phyloP scores from a whole-genome alignment of 2,888 invertebrate species.

The Acronicta aceris region DNA sequence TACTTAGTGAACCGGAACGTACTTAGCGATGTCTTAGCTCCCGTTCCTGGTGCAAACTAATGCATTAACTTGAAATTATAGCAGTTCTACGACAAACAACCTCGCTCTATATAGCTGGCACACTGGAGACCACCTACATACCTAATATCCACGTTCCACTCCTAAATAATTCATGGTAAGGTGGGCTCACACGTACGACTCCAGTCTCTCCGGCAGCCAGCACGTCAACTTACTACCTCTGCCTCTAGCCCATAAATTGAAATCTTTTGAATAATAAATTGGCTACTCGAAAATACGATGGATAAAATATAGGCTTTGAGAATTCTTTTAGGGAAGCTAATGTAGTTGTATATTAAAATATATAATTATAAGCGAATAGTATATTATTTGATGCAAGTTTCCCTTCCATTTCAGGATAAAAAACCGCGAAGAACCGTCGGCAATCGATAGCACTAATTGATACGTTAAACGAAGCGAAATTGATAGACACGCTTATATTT shows the following conservation, averaged over 20 bases:
- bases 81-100: constrained; percentile 31
- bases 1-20: constrained; percentile 36
- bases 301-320: constrained; percentile 27
- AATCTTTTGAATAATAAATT: constrained; percentile 60
- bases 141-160: constrained; percentile 67
- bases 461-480: constrained; percentile 61
- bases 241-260: constrained; percentile 58
- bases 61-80: constrained; percentile 44
- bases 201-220: constrained; percentile 54
- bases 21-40: constrained; percentile 31
- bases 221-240: constrained; percentile 47
- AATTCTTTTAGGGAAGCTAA: constrained; percentile 31
- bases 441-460: constrained; percentile 64
- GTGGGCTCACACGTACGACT: constrained; percentile 55
- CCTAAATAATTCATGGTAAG: constrained; percentile 70
- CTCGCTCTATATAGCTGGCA: constrained; percentile 36
- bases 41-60: constrained; percentile 39
- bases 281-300: constrained; percentile 32
- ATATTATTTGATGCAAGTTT: constrained; percentile 43
- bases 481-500: constrained; percentile 68
- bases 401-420: constrained; percentile 55
- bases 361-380: constrained; percentile 12
- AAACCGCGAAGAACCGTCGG: constrained; percentile 37
- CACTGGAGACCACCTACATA: constrained; percentile 59
- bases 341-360: constrained; percentile 14